Conservation (phyloP, 1,140 invertebrate genomes). For the Dreissena polymorpha region DNA sequence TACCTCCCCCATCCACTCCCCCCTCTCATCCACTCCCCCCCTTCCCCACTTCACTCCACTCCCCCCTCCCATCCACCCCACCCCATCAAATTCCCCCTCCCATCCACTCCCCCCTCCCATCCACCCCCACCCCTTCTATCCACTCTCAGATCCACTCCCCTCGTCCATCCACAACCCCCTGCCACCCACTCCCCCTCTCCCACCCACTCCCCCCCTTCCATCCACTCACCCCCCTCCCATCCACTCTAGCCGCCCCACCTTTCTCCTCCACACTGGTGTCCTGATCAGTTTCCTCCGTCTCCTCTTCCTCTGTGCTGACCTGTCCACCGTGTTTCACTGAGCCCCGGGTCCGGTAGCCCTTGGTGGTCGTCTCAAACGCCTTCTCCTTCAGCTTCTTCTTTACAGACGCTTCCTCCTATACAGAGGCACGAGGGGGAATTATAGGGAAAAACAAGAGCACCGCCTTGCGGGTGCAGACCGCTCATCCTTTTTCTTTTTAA, state of each 20-base stretch:
- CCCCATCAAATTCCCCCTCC: constrained; percentile 84
- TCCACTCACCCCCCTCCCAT: background rate
- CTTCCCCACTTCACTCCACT: background rate
- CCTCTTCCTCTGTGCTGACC: background rate
- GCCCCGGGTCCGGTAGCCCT: background rate
- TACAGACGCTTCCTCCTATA: background rate
- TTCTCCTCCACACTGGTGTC: background rate
- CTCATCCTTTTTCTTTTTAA: too few species aligned
- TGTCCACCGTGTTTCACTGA: background rate
- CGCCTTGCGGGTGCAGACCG: too few species aligned
- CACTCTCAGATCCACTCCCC: constrained; percentile 57
- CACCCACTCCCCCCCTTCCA: background rate
- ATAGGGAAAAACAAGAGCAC: background rate
- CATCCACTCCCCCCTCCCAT: constrained; percentile 78
- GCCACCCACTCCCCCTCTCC: background rate
- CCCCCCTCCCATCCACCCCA: constrained; percentile 10
- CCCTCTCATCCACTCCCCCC: background rate
- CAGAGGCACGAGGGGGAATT: background rate
- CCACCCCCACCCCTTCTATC: constrained; percentile 80
- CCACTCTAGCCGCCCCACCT: background rate
- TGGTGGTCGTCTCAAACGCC: constrained; percentile 7
- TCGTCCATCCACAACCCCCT: background rate
- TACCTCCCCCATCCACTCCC: too few species aligned
- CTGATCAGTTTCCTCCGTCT: background rate
- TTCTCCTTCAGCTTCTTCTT: constrained; percentile 24